Evolutionary conservation across 2,797 vertebrate genomes (phyloP).

Genomic region (Diplodus sargus): DNA sequence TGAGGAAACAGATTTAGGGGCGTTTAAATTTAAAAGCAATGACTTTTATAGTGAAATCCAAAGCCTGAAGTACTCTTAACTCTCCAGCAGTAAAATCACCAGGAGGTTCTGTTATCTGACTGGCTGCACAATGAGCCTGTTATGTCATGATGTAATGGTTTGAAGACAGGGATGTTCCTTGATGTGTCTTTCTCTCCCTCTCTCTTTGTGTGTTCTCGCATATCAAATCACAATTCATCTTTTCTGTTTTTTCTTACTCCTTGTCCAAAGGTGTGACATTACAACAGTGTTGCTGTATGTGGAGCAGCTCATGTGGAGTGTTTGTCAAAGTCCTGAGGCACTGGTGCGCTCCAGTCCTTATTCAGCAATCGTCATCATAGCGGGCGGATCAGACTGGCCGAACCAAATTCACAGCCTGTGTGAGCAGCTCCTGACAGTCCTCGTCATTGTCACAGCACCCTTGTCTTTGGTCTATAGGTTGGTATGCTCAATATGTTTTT

Average conservation of each 20-base stretch:
- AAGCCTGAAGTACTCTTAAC: slow-evolving; percentile 45
- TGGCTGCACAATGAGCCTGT: slow-evolving; percentile 30
- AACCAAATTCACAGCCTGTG: slow-evolving; percentile 91
- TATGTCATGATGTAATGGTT: slow-evolving; percentile 46
- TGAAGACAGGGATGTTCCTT: slow-evolving; percentile 26
- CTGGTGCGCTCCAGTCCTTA: slow-evolving; percentile 80
- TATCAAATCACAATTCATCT: slow-evolving; percentile 33
- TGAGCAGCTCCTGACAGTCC: slow-evolving; percentile 88
- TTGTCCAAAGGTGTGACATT: slow-evolving; percentile 89
- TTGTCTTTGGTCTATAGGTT: slow-evolving; percentile 88
- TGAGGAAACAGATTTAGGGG: slow-evolving; percentile 67
- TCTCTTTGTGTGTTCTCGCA: slow-evolving; percentile 29
- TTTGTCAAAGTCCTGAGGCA: slow-evolving; percentile 86
- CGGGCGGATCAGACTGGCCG: slow-evolving; percentile 77
- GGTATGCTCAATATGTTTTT: slow-evolving; percentile 13
- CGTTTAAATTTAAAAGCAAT: slow-evolving; percentile 41
- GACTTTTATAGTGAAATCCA: slow-evolving; percentile 64
- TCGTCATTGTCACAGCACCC: slow-evolving; percentile 89
- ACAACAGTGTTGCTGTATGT: slow-evolving; percentile 90
- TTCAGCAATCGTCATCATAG: slow-evolving; percentile 63
- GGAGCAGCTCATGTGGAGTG: slow-evolving; percentile 92
- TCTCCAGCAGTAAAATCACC: slow-evolving; percentile 59
- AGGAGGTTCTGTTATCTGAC: slow-evolving; percentile 46
- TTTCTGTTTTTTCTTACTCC: background rate
- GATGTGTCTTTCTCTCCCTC: slow-evolving; percentile 8